A percentile compares a stretch with the other conserved stretches of the same genome.
phyloP scores from a whole-genome alignment of 2,888 invertebrate species.

The Conistra vaccinii region DNA sequence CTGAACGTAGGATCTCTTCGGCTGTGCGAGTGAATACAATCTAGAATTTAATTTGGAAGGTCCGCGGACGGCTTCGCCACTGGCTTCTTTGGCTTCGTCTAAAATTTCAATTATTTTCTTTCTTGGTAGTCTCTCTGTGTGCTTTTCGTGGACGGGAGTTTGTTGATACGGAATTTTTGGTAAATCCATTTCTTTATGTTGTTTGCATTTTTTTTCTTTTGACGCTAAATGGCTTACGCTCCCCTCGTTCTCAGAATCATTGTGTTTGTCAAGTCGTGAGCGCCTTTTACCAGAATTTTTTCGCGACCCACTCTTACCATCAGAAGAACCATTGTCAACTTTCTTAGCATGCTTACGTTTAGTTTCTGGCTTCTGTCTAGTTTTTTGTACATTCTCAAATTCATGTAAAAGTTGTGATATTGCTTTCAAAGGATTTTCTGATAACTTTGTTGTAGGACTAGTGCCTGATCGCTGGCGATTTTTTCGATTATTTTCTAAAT shows the following conservation, averaged over 20 bases:
- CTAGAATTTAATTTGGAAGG: constrained; percentile 80
- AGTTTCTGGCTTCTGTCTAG: constrained; percentile 69
- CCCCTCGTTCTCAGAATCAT: constrained; percentile 63
- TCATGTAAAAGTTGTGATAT: constrained; percentile 85
- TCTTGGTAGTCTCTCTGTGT: constrained; percentile 66
- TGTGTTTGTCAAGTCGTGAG: constrained; percentile 73
- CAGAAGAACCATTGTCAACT: constrained; percentile 65
- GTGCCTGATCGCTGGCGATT: constrained; percentile 67
- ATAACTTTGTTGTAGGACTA: constrained; percentile 65
- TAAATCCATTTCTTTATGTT: constrained; percentile 54
- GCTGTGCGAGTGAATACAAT: constrained; percentile 83
- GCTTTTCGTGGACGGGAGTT: constrained; percentile 67
- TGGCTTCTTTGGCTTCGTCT: constrained; percentile 85
- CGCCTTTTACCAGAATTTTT: constrained; percentile 69
- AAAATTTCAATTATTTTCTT: constrained; percentile 81
- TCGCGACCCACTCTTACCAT: constrained; percentile 67
- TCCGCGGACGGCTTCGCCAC: constrained; percentile 87
- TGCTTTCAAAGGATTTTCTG: constrained; percentile 83
- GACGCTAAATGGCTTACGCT: constrained; percentile 46
- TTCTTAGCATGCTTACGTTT: constrained; percentile 74
- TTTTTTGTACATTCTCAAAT: constrained; percentile 82
- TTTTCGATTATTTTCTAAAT: constrained; percentile 72
- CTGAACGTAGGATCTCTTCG: constrained; percentile 81
- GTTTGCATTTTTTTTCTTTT: constrained; percentile 64
- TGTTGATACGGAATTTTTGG: constrained; percentile 64